These are phyloP conservation scores for Trididemnum nubilum DNA, from an alignment of 23 tunicate genomes.

Conservation along the genomic window DNA sequence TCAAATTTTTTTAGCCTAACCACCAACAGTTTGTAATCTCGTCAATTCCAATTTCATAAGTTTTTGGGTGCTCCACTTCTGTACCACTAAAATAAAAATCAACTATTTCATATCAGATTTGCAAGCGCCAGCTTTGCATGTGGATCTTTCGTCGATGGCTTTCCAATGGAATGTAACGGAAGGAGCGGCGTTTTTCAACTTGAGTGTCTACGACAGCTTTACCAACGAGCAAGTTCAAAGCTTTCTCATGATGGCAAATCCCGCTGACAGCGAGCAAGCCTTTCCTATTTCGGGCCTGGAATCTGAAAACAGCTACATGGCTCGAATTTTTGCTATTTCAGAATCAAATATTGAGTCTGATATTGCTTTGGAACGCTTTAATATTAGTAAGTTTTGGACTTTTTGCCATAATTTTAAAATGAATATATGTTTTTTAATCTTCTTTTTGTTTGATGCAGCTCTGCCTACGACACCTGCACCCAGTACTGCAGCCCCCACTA, in stretches of 20 bases:
- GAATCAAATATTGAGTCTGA: background rate
- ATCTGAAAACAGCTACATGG: background rate
- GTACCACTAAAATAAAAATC: no score
- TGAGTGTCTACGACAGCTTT: background rate
- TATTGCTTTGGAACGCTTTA: background rate
- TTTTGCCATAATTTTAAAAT: no score
- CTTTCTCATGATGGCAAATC: background rate
- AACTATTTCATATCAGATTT: no score
- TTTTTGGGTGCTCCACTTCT: no score
- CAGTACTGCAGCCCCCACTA: constrained; percentile 19
- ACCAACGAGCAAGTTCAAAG: background rate
- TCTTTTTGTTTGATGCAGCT: background rate
- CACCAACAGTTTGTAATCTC: no score
- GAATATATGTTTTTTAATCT: no score
- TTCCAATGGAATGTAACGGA: background rate
- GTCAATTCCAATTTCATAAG: no score
- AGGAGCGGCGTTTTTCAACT: background rate
- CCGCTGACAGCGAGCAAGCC: background rate
- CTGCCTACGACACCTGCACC: constrained; percentile 3
- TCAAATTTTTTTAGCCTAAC: no score
- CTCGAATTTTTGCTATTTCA: background rate
- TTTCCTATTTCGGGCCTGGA: background rate
- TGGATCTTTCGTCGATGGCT: no score
- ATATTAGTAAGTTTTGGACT: background rate
- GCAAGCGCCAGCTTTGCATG: no score